These are phyloP conservation scores for Xerus rutilus DNA, from an alignment of 2,797 vertebrate genomes.

Conservation along the genomic window DNA sequence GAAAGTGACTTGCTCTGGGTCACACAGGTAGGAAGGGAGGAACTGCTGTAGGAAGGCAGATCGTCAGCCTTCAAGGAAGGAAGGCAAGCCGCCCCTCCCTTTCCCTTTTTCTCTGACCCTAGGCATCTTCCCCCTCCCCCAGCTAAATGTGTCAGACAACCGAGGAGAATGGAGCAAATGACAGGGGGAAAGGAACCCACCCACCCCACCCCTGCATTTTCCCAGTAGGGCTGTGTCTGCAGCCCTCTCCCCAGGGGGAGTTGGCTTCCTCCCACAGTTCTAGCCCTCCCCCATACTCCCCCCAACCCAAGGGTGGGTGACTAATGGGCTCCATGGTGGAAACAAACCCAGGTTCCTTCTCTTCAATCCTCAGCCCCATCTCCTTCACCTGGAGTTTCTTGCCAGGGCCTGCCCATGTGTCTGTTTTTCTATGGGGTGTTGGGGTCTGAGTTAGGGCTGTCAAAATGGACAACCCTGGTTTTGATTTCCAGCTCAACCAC, in stretches of 20 bases:
- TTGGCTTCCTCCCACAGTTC: background rate
- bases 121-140: background rate
- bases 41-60: background rate
- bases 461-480: background rate
- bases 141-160: constrained; percentile 12
- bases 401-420: background rate
- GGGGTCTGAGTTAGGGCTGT: background rate
- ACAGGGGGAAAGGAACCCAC: background rate
- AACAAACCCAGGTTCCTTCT: constrained; percentile 52
- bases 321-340: constrained; percentile 35
- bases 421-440: background rate
- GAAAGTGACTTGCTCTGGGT: background rate
- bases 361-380: background rate
- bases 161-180: background rate
- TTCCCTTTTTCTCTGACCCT: background rate
- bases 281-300: background rate
- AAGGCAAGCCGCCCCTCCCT: background rate
- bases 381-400: background rate
- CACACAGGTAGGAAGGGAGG: background rate
- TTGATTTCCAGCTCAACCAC: background rate
- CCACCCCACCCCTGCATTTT: background rate
- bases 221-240: background rate
- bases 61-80: background rate
- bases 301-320: background rate
- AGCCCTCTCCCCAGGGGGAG: background rate